Percentiles rank a stretch among this genome's conserved stretches.
phyloP scores from a whole-genome alignment of 2,113 vertebrate genomes.

The Anolis carolinensis region DNA sequence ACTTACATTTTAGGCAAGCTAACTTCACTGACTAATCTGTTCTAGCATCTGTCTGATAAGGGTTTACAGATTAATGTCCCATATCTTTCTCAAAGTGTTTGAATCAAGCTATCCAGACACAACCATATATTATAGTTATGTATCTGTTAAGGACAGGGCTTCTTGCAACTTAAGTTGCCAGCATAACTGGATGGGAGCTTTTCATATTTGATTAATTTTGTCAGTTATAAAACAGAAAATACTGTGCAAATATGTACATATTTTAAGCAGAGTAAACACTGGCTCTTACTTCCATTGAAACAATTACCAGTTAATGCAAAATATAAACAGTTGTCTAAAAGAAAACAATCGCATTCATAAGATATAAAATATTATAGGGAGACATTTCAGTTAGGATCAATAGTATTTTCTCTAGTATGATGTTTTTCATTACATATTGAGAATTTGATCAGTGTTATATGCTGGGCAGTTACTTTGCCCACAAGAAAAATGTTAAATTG shows the following conservation, averaged over 20 bases:
- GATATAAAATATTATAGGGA: not conserved
- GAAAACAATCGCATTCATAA: not conserved
- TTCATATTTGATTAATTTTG: not conserved
- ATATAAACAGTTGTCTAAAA: not conserved
- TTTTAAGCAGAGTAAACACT: not conserved
- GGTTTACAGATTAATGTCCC: not conserved
- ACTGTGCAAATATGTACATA: not conserved
- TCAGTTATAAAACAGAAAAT: not conserved
- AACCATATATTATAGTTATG: too few relatives aligned
- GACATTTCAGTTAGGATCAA: not conserved
- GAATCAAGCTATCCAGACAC: not conserved
- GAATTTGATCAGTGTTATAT: conserved; percentile 28
- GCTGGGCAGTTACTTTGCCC: not conserved
- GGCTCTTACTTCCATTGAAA: not conserved
- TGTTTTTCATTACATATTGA: not conserved
- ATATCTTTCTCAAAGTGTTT: not conserved
- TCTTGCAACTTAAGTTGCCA: not conserved
- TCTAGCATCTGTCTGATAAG: too few relatives aligned
- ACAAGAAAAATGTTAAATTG: conserved; percentile 7
- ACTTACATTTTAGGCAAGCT: too few relatives aligned
- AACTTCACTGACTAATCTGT: not conserved
- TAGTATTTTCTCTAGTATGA: not conserved
- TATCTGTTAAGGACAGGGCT: too few relatives aligned
- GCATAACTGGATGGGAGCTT: not conserved
- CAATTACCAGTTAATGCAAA: not conserved